Base-by-base conservation (phyloP, 2,888 invertebrate species). In the Caenorhabditis sp. region DNA sequence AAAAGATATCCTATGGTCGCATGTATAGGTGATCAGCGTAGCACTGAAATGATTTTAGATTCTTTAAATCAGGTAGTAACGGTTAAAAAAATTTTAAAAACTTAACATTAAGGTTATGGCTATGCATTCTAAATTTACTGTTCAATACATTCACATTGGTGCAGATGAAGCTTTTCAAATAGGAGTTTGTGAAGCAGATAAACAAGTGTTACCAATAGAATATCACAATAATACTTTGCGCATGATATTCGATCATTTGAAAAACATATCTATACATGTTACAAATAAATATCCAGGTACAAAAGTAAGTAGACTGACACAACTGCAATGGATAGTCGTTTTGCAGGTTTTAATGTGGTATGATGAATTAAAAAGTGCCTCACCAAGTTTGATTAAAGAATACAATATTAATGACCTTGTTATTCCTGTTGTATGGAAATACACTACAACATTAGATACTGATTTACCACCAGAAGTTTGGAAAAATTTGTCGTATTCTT, bases 121-220 rank as follows among this genome's bases (percentile, higher is more conserved):
- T 13, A 60, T 92, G 11, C 93, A 93, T 87, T 90, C 92, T n/a
- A 89, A 90, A 44, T 93, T 93, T 87, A 90, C 92, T 20, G 88
- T 90, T 35, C 94, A 0, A 92, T 96, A 64, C 96, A 91, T 93
- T 70, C 93, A 93, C 85, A 92, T 93, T 61, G 93, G 93, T 24
- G 93, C 92, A 76, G 93, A 93, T 89, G 93, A 93, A 92, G 93
- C 92, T 22, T 85, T 85, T 50, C 85, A 85, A 84, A 79, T 88
- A 11, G 89, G 87, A n/a, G 62, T 81, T 32, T 89, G 89, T 62
- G 77, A 78, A 40, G 85, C 83, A 13, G 88, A 88, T 51, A 72
- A 81, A 28, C 22, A 76, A 55, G 60, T 83, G 56, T 74, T 86
- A 74, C 80, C 82, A n/a, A 58, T 71, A 24, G 69, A 84, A 61